phyloP scores from a whole-genome alignment of 2,888 invertebrate genomes.

The Pandemis corylana region DNA sequence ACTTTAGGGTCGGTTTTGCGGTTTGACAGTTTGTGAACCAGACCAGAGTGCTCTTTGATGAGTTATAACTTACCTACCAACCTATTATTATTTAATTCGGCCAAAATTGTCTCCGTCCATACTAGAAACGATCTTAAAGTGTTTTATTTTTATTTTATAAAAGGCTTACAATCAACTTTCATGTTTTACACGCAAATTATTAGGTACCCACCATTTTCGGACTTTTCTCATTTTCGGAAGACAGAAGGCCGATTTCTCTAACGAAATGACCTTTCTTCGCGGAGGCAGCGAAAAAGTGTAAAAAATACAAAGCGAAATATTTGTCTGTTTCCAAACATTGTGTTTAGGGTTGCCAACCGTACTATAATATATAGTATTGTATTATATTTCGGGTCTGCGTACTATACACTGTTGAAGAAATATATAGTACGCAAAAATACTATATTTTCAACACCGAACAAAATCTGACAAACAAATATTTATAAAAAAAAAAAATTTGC shows the following conservation, averaged over 20 bases:
- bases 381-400: too few relatives aligned
- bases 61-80: not conserved
- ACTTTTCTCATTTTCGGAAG: conserved; percentile 1
- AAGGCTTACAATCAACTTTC: not conserved
- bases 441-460: too few relatives aligned
- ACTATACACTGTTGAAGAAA: too few relatives aligned
- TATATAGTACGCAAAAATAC: too few relatives aligned
- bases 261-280: conserved; percentile 29
- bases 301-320: conserved; percentile 30
- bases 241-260: conserved; percentile 22
- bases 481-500: too few relatives aligned
- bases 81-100: not conserved
- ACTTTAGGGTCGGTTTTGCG: not conserved
- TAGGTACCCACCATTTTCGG: not conserved
- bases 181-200: not conserved
- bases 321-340: conserved; percentile 36
- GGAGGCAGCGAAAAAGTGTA: conserved; percentile 30
- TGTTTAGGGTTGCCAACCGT: too few relatives aligned
- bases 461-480: too few relatives aligned
- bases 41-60: not conserved
- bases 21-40: not conserved
- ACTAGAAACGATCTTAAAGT: not conserved
- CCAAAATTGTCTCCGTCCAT: not conserved
- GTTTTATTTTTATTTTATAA: too few relatives aligned
- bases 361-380: too few relatives aligned